Percentiles rank a stretch among this genome's conserved stretches.
These are phyloP conservation scores for Xanthorhoe spadicearia DNA, from an alignment of 2,888 invertebrate genomes.

Conservation along the genomic window DNA sequence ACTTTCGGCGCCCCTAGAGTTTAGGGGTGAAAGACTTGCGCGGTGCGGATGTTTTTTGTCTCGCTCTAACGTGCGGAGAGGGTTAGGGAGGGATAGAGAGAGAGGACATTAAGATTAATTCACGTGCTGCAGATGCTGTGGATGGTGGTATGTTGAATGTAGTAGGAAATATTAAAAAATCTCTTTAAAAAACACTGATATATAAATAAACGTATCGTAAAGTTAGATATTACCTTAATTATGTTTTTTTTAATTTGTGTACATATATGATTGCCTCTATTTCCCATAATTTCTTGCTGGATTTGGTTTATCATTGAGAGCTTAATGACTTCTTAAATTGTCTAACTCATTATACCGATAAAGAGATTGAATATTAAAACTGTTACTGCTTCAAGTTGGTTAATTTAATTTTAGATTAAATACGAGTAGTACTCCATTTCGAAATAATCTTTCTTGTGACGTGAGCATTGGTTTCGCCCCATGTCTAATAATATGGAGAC, in stretches of 20 bases:
- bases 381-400: background rate
- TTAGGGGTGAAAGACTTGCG: conserved; percentile 70
- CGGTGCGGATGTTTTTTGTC: conserved; percentile 60
- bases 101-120: conserved; percentile 62
- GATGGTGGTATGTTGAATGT: conserved; percentile 48
- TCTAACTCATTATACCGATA: too few species aligned
- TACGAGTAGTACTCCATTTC: too few species aligned
- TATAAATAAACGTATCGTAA: background rate
- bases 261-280: too few species aligned
- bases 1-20: conserved; percentile 53
- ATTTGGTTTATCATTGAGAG: too few species aligned
- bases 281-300: too few species aligned
- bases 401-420: background rate
- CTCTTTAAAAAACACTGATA: background rate
- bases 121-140: conserved; percentile 77
- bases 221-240: too few species aligned
- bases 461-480: too few species aligned
- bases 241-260: too few species aligned
- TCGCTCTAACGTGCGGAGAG: conserved; percentile 47
- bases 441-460: too few species aligned
- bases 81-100: conserved; percentile 57
- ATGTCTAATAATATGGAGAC: too few species aligned
- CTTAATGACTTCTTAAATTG: too few species aligned
- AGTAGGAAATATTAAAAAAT: conserved; percentile 43
- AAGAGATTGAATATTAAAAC: background rate